Conservation (phyloP, 2,113 vertebrate species). For the Colistium nudipinnis region DNA sequence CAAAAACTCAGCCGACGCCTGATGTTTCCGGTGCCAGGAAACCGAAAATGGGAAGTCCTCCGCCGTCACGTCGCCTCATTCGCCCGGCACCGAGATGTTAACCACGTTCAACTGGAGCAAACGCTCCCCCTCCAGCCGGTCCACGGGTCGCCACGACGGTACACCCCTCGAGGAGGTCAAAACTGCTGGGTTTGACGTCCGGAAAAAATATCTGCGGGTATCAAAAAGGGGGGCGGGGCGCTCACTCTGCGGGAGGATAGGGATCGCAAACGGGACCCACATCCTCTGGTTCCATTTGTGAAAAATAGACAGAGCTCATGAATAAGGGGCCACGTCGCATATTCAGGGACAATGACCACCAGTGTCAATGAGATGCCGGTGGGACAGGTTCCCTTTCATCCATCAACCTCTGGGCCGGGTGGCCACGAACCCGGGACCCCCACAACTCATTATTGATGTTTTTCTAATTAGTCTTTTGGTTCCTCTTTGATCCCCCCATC, state of each 20-base stretch:
- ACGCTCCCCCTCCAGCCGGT: conserved; percentile 30
- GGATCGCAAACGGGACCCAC: conserved; percentile 35
- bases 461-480: conserved; percentile 73
- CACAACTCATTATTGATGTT: conserved; percentile 59
- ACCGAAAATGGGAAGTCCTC: conserved; percentile 29
- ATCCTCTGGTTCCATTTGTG: conserved; percentile 40
- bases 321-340: conserved; percentile 38
- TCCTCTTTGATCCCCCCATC: conserved; percentile 58
- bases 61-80: conserved; percentile 41
- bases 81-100: conserved; percentile 47
- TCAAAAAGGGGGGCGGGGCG: conserved; percentile 11
- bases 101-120: conserved; percentile 37
- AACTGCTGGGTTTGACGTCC: conserved; percentile 46
- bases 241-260: conserved; percentile 17
- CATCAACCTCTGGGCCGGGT: conserved; percentile 70
- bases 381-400: conserved; percentile 53
- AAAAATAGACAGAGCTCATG: conserved; percentile 30
- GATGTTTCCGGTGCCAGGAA: conserved; percentile 53
- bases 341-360: conserved; percentile 42
- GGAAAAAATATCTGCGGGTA: conserved; percentile 15
- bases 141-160: conserved; percentile 68
- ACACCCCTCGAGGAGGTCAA: conserved; percentile 54
- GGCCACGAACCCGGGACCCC: conserved; percentile 47
- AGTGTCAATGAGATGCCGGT: conserved; percentile 54
- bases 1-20: conserved; percentile 31